Conservation (phyloP, 64 coral and sea anemone species). For the Catalaphyllia jardinei region DNA sequence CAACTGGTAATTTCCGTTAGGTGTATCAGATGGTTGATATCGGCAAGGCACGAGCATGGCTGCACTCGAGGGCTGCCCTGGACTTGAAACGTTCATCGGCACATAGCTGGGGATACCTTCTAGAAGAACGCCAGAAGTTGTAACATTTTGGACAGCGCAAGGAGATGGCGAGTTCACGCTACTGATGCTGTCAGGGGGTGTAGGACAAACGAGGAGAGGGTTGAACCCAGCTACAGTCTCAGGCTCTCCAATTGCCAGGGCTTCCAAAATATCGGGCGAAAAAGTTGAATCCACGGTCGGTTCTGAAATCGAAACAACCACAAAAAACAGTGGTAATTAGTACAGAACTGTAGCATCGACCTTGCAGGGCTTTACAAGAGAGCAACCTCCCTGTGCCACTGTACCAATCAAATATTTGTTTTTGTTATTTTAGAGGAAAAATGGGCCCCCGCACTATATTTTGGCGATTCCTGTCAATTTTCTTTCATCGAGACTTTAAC, state of each 20-base stretch:
- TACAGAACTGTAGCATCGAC: too few species aligned
- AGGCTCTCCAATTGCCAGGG: not conserved
- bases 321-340: not conserved
- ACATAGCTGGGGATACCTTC: not conserved
- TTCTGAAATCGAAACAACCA: not conserved
- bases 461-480: too few species aligned
- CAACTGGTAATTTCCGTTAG: too few species aligned
- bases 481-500: too few species aligned
- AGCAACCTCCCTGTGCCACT: too few species aligned
- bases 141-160: not conserved
- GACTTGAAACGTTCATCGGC: not conserved
- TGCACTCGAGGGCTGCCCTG: not conserved
- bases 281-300: not conserved
- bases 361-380: too few species aligned
- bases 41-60: not conserved
- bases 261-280: not conserved
- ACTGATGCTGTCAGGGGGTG: slow-evolving; percentile 16
- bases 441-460: too few species aligned
- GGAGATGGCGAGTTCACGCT: not conserved
- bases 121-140: too few species aligned
- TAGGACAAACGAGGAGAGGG: not conserved
- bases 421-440: too few species aligned
- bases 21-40: not conserved
- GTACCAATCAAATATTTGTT: too few species aligned
- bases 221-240: not conserved